phyloP scores from a whole-genome alignment of 1,140 invertebrate genomes.

The Drosophila pruinosa region DNA sequence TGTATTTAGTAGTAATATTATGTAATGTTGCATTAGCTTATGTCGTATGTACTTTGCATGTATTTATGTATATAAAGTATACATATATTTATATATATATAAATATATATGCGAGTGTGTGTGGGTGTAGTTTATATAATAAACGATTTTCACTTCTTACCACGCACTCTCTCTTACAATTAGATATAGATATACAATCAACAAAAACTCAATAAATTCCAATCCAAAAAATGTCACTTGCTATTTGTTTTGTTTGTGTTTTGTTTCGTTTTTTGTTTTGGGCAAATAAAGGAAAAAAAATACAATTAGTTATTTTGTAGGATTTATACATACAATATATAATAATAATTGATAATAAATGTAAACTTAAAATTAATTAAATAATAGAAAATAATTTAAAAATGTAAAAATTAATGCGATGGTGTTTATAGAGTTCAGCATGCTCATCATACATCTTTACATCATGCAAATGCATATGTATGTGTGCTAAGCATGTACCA shows the following conservation, averaged over 20 bases:
- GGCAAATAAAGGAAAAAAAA: not conserved
- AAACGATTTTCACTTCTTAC: conserved; percentile 61
- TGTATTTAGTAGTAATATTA: conserved; percentile 68
- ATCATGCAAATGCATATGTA: conserved; percentile 19
- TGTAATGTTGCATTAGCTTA: conserved; percentile 79
- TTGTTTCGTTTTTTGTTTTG: conserved; percentile 12
- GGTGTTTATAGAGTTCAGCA: conserved; percentile 79
- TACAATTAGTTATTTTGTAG: not conserved
- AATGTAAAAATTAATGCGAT: conserved; percentile 79
- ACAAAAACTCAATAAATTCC: conserved; percentile 73
- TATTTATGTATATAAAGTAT: conserved; percentile 56
- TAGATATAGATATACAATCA: conserved; percentile 63
- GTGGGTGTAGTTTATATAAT: conserved; percentile 73
- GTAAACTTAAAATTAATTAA: conserved; percentile 57
- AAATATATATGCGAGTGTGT: conserved; percentile 47
- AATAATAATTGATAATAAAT: conserved; percentile 35
- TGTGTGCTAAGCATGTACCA: conserved; percentile 31
- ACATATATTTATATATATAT: conserved; percentile 35
- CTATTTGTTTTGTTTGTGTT: conserved; percentile 8
- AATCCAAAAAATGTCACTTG: conserved; percentile 42
- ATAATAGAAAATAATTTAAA: conserved; percentile 76
- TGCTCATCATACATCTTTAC: conserved; percentile 38
- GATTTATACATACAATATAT: conserved; percentile 4
- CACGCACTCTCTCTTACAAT: conserved; percentile 41
- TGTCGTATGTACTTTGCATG: conserved; percentile 43